Evolutionary conservation across 2,797 vertebrate genomes (phyloP).

Genomic region (Rachycentron canadum): DNA sequence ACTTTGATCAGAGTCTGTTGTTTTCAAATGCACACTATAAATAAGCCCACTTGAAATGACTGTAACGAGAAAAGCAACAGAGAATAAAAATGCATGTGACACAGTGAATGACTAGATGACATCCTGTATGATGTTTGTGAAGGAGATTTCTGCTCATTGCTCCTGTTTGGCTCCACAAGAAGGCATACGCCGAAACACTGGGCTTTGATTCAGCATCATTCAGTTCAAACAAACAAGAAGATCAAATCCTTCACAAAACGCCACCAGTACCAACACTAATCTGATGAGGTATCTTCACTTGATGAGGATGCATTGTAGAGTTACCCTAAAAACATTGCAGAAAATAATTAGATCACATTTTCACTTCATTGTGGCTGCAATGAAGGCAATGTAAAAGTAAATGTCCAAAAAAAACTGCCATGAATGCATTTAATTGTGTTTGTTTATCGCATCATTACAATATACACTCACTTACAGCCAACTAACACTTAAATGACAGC

Average conservation of each 20-base stretch:
- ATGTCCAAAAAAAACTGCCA: not conserved
- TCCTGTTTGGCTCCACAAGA: not conserved
- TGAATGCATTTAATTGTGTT: not conserved
- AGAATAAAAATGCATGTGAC: not conserved
- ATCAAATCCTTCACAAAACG: not conserved
- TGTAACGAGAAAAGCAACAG: not conserved
- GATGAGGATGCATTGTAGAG: not conserved
- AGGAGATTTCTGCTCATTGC: not conserved
- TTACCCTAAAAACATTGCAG: no score
- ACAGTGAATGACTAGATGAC: not conserved
- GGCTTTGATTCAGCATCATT: not conserved
- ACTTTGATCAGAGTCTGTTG: no score
- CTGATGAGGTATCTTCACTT: not conserved
- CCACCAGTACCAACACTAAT: not conserved
- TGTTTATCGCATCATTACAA: slow-evolving; percentile 1
- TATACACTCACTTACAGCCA: slow-evolving; percentile 1
- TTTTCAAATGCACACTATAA: no score
- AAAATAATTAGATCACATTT: not conserved
- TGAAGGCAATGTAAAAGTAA: not conserved
- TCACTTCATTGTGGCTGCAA: not conserved
- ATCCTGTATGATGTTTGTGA: not conserved
- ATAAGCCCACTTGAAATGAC: no score
- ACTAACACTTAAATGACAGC: not conserved
- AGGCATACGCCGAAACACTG: not conserved
- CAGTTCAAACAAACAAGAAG: not conserved